Percentiles rank a stretch among this genome's conserved stretches.
These are phyloP conservation scores for Reinhardtius hippoglossoides DNA, from an alignment of 2,113 vertebrate species.

Conservation along the genomic window DNA sequence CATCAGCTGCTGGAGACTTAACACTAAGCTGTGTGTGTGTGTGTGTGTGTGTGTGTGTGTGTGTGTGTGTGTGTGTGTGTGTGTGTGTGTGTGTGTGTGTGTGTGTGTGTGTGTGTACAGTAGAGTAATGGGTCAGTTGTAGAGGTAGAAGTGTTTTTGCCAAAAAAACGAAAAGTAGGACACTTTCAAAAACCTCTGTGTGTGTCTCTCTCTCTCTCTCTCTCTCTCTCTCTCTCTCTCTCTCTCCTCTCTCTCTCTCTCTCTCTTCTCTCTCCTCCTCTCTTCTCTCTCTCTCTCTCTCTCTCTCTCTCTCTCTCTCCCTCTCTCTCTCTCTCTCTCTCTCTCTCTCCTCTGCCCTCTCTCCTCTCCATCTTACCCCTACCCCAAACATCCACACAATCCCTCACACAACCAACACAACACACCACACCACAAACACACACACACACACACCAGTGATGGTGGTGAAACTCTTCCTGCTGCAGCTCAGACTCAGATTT, in stretches of 20 bases:
- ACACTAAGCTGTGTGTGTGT: slow-evolving; percentile 1
- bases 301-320: neutral
- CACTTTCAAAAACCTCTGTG: slow-evolving; percentile 7
- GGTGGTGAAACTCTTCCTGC: neutral
- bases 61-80: slow-evolving; percentile 27
- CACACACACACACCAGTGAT: slow-evolving; percentile 2
- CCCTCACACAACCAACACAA: too few species aligned
- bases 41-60: slow-evolving; percentile 34
- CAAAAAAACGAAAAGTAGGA: slow-evolving; percentile 37
- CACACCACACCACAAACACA: slow-evolving; percentile 18
- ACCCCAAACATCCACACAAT: too few species aligned
- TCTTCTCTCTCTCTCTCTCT: slow-evolving; percentile 1
- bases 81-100: slow-evolving; percentile 31
- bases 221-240: neutral
- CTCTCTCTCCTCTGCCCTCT: too few species aligned
- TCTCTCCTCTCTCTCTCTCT: neutral
- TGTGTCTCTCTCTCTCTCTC: slow-evolving; percentile 1
- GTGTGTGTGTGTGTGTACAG: slow-evolving; percentile 34
- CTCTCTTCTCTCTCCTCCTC: too few species aligned
- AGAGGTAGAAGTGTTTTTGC: slow-evolving; percentile 11
- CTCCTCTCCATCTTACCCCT: too few species aligned
- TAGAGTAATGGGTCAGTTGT: slow-evolving; percentile 39
- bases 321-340: neutral
- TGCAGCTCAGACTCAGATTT: slow-evolving; percentile 10
- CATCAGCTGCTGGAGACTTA: neutral